phyloP scores from a whole-genome alignment of 1,140 invertebrate genomes.

The Schlechtendalia chinensis region DNA sequence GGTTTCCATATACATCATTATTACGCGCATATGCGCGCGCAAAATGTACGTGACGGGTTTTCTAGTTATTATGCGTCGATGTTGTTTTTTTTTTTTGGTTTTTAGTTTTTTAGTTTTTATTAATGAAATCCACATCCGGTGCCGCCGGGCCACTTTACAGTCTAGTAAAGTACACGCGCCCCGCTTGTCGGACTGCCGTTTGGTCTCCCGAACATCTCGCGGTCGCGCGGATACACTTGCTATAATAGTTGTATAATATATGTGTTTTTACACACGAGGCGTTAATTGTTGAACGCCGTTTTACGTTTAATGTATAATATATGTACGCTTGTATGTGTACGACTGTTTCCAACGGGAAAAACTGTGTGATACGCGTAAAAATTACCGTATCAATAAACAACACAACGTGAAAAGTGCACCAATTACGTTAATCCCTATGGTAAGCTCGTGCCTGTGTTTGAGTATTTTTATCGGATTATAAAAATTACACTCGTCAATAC shows the following conservation, averaged over 20 bases:
- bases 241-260: not conserved
- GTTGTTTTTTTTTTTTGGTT: slow-evolving; percentile 14
- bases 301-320: no score
- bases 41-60: slow-evolving; percentile 19
- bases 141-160: slow-evolving; percentile 19
- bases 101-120: no score
- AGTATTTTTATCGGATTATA: slow-evolving; percentile 25
- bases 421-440: slow-evolving; percentile 25
- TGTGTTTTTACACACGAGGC: not conserved
- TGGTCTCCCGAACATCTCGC: not conserved
- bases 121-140: slow-evolving; percentile 46
- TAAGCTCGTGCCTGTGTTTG: not conserved
- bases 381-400: not conserved
- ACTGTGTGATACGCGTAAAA: not conserved
- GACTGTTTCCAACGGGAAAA: not conserved
- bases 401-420: not conserved
- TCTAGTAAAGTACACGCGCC: not conserved
- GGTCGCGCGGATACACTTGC: not conserved
- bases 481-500: not conserved
- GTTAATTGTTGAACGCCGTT: not conserved
- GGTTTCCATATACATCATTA: slow-evolving; percentile 25
- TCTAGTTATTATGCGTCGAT: slow-evolving; percentile 14
- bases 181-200: not conserved
- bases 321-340: not conserved
- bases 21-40: not conserved